These are phyloP conservation scores for Ceratitis capitata DNA, from an alignment of 1,140 invertebrate genomes.

Conservation along the genomic window DNA sequence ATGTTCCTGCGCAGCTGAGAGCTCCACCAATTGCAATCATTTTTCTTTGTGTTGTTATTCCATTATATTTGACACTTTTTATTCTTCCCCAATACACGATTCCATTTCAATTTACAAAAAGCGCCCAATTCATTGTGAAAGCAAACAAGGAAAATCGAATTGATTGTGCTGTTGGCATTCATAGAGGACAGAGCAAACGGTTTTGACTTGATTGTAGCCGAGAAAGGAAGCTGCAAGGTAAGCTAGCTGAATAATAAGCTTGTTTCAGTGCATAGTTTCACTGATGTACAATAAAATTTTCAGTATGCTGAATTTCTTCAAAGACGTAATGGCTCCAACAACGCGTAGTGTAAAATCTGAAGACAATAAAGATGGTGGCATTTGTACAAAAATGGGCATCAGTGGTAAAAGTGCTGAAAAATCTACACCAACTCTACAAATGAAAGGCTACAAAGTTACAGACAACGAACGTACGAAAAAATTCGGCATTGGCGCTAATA, in stretches of 20 bases:
- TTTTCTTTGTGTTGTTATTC: neutral
- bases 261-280: no score
- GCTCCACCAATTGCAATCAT: neutral
- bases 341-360: conserved; percentile 51
- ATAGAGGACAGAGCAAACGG: neutral
- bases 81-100: neutral
- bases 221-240: conserved; percentile 22
- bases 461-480: conserved; percentile 72
- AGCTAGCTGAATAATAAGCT: neutral
- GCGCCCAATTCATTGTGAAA: neutral
- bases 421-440: conserved; percentile 45
- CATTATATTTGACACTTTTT: neutral
- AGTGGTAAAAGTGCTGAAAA: neutral
- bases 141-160: neutral
- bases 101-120: neutral
- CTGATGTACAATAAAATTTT: neutral
- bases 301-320: conserved; percentile 57
- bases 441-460: conserved; percentile 78
- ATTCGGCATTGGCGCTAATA: conserved; percentile 75
- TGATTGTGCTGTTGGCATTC: neutral
- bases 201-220: neutral
- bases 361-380: conserved; percentile 28
- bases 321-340: conserved; percentile 58
- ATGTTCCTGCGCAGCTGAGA: neutral
- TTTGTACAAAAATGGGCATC: neutral